Percentiles rank a stretch among this genome's conserved stretches.
Conservation (phyloP, 1,140 invertebrate genomes). For the Alviniconcha marisindica region DNA sequence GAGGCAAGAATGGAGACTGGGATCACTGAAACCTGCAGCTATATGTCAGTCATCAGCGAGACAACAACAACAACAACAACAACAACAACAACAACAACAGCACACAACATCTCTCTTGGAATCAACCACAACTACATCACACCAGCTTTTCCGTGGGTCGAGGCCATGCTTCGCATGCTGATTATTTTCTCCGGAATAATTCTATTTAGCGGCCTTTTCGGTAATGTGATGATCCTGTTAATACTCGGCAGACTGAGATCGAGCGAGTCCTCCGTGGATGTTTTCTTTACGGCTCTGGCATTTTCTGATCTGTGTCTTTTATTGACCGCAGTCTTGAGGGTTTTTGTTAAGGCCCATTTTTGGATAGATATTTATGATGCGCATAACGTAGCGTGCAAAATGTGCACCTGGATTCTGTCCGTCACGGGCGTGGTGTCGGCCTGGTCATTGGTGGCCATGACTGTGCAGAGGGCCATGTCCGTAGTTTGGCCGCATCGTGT, state of each 20-base stretch:
- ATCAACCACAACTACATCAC: too few species aligned
- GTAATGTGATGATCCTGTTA: slow-evolving; percentile 47
- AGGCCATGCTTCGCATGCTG: too few species aligned
- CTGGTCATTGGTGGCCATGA: slow-evolving; percentile 59
- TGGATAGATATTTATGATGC: slow-evolving; percentile 48
- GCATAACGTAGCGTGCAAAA: slow-evolving; percentile 44
- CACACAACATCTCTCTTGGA: too few species aligned
- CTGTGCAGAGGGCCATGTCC: slow-evolving; percentile 55
- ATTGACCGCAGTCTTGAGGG: slow-evolving; percentile 48
- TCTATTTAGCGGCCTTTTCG: too few species aligned
- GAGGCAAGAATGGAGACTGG: too few species aligned
- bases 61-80: too few species aligned
- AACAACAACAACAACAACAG: too few species aligned
- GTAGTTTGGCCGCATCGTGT: slow-evolving; percentile 56
- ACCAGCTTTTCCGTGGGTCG: too few species aligned
- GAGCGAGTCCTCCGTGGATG: slow-evolving; percentile 15
- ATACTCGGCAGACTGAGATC: slow-evolving; percentile 36
- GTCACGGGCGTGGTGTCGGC: slow-evolving; percentile 46
- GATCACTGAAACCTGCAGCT: too few species aligned
- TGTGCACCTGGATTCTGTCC: slow-evolving; percentile 51
- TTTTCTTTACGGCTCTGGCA: slow-evolving; percentile 51
- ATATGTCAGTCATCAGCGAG: too few species aligned
- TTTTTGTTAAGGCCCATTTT: slow-evolving; percentile 52
- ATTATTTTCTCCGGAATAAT: too few species aligned
- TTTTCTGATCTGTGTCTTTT: slow-evolving; percentile 52